Conservation (phyloP, 2,888 invertebrate species). For the Subacronicta megacephala region DNA sequence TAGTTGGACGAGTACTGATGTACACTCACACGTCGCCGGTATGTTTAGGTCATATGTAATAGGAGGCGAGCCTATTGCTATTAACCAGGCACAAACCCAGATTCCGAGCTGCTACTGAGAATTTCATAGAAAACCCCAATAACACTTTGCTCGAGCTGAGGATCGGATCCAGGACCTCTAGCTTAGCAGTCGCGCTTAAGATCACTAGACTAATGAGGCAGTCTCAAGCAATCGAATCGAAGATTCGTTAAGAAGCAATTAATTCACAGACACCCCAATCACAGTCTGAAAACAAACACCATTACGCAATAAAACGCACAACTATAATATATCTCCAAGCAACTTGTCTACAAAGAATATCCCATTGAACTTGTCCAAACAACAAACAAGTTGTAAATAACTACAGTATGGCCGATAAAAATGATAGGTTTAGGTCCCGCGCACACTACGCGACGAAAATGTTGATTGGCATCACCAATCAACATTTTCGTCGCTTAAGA, state of each 20-base stretch:
- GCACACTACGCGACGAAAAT: neutral
- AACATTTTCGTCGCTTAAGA: neutral
- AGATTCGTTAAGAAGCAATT: neutral
- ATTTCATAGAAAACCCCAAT: too few relatives aligned
- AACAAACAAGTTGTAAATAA: constrained; percentile 47
- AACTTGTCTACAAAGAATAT: constrained; percentile 21
- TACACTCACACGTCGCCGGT: too few relatives aligned
- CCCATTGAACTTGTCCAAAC: constrained; percentile 31
- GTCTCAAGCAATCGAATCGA: neutral
- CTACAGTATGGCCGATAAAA: constrained; percentile 19
- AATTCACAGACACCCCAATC: neutral
- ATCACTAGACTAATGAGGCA: too few relatives aligned
- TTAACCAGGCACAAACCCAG: too few relatives aligned
- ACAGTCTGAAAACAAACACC: neutral
- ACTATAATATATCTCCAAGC: constrained; percentile 16
- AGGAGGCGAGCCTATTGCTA: too few relatives aligned
- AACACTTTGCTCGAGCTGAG: too few relatives aligned
- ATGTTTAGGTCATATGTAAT: too few relatives aligned
- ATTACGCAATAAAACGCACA: neutral
- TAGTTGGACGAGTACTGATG: too few relatives aligned
- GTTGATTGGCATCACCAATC: too few relatives aligned
- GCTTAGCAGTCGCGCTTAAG: too few relatives aligned
- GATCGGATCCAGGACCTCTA: too few relatives aligned
- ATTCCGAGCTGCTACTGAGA: too few relatives aligned
- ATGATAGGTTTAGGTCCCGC: constrained; percentile 4